phyloP scores from a whole-genome alignment of 2,113 vertebrate species.

The Ochotona princeps region DNA sequence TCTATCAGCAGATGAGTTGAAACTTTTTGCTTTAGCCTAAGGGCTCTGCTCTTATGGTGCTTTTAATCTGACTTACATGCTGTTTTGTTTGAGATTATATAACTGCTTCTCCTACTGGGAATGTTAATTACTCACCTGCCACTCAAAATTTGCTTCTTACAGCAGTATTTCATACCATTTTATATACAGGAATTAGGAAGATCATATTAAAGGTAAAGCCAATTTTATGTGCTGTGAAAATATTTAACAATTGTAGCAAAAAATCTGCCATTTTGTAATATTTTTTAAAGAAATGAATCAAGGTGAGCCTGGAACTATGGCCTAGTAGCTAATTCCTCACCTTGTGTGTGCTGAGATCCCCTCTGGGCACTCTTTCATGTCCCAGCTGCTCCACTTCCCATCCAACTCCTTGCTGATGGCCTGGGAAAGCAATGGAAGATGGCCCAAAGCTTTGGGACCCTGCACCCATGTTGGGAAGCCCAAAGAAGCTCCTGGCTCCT shows the following conservation, averaged over 20 bases:
- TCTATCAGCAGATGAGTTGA: background rate
- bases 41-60: background rate
- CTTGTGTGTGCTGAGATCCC: no score
- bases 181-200: background rate
- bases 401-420: no score
- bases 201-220: background rate
- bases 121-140: background rate
- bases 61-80: background rate
- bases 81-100: background rate
- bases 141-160: background rate
- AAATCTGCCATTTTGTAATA: background rate
- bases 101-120: background rate
- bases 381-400: no score
- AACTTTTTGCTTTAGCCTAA: background rate
- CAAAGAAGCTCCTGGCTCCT: no score
- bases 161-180: background rate
- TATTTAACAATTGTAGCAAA: background rate
- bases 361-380: no score
- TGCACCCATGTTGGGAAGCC: no score
- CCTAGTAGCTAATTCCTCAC: no score
- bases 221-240: background rate
- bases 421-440: no score
- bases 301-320: background rate
- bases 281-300: background rate
- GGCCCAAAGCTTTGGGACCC: no score